A percentile compares a stretch with the other conserved stretches of the same genome.
Conservation (phyloP, 2,797 vertebrate genomes). For the Acomys russatus region DNA sequence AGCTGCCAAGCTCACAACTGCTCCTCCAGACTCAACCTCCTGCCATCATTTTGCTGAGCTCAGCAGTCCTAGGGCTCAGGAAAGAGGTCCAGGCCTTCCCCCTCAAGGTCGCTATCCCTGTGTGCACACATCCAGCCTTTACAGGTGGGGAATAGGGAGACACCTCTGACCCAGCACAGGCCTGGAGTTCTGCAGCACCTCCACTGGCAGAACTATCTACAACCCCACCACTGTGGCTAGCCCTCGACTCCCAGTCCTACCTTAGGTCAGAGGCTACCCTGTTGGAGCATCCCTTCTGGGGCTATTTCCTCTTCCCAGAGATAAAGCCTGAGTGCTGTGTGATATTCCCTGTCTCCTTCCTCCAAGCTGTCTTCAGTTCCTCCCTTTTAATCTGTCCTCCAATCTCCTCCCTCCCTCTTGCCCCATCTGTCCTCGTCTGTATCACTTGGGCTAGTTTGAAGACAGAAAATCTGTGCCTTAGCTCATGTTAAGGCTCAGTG, state of each 20-base stretch:
- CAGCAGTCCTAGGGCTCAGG: not conserved
- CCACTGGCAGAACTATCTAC: not conserved
- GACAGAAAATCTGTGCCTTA: not conserved
- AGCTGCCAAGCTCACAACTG: slow-evolving; percentile 32
- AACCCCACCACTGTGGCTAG: not conserved
- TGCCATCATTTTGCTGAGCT: slow-evolving; percentile 35
- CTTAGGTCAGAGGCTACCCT: not conserved
- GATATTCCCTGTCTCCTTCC: not conserved
- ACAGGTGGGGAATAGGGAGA: not conserved
- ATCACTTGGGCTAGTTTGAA: not conserved
- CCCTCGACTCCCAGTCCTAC: no score
- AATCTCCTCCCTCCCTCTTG: no score
- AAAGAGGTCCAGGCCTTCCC: not conserved
- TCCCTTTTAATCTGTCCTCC: not conserved
- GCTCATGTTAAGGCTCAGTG: not conserved
- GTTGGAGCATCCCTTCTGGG: not conserved
- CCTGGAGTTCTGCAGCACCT: not conserved
- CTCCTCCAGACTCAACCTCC: not conserved
- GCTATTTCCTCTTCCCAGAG: not conserved
- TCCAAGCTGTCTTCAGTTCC: not conserved
- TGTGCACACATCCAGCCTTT: not conserved
- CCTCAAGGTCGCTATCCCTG: not conserved
- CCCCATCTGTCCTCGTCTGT: no score
- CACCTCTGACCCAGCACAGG: not conserved
- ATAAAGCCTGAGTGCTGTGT: no score